Base-by-base conservation (phyloP, 2,113 vertebrate species). In the Nothocercus julius region DNA sequence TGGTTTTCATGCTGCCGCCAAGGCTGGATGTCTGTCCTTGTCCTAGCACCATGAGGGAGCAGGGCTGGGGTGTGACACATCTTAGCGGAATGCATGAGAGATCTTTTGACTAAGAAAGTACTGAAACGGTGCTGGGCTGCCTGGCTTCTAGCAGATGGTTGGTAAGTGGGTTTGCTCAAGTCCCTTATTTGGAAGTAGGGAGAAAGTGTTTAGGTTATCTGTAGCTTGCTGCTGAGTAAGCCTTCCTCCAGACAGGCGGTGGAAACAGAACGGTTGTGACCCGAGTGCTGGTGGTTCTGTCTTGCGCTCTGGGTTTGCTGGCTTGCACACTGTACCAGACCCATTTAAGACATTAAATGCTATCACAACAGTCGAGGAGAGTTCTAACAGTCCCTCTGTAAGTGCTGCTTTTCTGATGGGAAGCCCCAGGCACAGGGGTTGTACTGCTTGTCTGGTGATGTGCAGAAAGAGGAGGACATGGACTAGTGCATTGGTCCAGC, bases 81-180 rank as follows among this genome's bases (percentile, higher is more conserved):
- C 40, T 59, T 25, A 1, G 0, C 0, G 27, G 4, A 22, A 9
- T 0, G 1, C 1, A 5, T 0, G 9, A 38, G 32, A 61, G 47
- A 11, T 13, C 47, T 27, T 51, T 36, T 73, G 54, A 2, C 49
- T 63, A 2, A 54, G 64, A 10, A 58, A 38, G 17, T 8, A n/a
- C 30, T 5, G 20, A 42, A 73, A 21, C 34, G 24, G 56, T 30
- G 36, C 42, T 44, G 61, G n/a, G 49, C 45, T 58, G 76, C 66
- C 34, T 34, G 36, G 38, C 34, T 84, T 32, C 17, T 27, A 27
- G 25, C 27, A 38, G 59, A 45, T 54, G 51, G 5, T 36, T 18
- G 22, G 67, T 36, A 58, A 68, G 56, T 32, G 51, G 44, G 9
- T 1, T 20, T 58, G 54, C 58, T 73, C 34, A 32, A 64, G 82